These are phyloP conservation scores for Oligia strigilis DNA, from an alignment of 2,888 invertebrate genomes.

Conservation along the genomic window DNA sequence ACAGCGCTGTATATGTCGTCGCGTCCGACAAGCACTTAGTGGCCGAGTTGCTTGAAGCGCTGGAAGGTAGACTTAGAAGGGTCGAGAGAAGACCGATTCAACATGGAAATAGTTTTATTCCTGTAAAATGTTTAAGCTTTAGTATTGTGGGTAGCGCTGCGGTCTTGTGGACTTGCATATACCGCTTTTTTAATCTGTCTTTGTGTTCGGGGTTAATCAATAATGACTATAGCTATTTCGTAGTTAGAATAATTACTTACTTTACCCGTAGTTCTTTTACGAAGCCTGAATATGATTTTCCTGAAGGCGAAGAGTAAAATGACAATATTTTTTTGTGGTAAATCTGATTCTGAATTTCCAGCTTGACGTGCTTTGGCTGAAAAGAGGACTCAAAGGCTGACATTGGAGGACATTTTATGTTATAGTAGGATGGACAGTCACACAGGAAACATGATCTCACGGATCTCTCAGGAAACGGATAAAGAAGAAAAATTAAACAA, in stretches of 20 bases:
- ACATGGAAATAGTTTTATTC: conserved; percentile 47
- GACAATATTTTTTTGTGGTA: neutral
- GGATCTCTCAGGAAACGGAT: neutral
- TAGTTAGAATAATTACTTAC: neutral
- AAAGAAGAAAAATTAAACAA: conserved; percentile 8
- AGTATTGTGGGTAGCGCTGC: conserved; percentile 22
- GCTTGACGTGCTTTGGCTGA: no score
- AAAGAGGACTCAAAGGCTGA: neutral
- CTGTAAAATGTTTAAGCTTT: conserved; percentile 38
- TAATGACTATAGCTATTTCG: neutral
- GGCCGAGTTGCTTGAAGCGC: conserved; percentile 76
- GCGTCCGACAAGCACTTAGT: conserved; percentile 82
- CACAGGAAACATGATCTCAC: neutral
- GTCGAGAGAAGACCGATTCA: conserved; percentile 41
- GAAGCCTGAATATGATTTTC: neutral
- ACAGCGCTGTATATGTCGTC: conserved; percentile 68
- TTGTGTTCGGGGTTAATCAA: neutral
- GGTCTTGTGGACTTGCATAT: neutral
- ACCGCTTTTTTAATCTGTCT: neutral
- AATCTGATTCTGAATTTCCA: neutral
- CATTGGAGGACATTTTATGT: neutral
- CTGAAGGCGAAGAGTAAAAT: neutral
- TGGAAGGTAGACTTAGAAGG: conserved; percentile 50
- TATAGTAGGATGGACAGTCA: neutral
- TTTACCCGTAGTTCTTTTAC: neutral